Percentiles rank a stretch among this genome's conserved stretches.
phyloP scores from a whole-genome alignment of 2,113 vertebrate genomes.

The Climacteris rufus region DNA sequence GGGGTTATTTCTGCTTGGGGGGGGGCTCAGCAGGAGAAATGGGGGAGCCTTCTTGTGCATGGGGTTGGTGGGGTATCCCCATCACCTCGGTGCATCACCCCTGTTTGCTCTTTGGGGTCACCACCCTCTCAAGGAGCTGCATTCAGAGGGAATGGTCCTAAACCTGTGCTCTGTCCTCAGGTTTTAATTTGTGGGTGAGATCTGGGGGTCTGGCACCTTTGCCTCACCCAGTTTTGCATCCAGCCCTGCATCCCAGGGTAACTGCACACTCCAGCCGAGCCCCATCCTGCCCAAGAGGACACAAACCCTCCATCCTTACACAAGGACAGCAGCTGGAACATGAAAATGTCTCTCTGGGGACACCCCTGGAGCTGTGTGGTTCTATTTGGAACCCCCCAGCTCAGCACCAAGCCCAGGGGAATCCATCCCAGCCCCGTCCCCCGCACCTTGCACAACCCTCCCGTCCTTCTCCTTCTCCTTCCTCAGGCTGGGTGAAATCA shows the following conservation, averaged over 20 bases:
- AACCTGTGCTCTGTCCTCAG: accelerated
- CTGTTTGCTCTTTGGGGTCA: not conserved
- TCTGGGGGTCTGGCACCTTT: not conserved
- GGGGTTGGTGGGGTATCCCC: not conserved
- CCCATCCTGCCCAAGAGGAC: not conserved
- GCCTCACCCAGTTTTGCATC: accelerated
- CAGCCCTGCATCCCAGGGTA: not conserved
- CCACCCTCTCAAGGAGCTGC: accelerated
- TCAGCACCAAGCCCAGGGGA: not conserved
- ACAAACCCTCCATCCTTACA: not conserved
- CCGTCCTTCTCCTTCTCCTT: not conserved
- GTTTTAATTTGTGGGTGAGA: not conserved
- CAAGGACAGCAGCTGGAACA: accelerated
- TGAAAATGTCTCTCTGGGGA: not conserved
- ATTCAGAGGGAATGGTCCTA: not conserved
- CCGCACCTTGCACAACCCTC: slow-evolving; percentile 4
- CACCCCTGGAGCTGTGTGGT: accelerated
- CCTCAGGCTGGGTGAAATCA: slow-evolving; percentile 31
- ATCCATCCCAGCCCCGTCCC: accelerated
- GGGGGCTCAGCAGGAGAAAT: not conserved
- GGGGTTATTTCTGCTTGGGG: not conserved
- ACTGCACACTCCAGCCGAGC: accelerated
- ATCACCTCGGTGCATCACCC: accelerated
- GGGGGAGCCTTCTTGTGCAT: not conserved
- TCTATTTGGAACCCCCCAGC: accelerated